Evolutionary conservation across 1,140 invertebrate genomes (phyloP).

Genomic region (Plutomurus gul): DNA sequence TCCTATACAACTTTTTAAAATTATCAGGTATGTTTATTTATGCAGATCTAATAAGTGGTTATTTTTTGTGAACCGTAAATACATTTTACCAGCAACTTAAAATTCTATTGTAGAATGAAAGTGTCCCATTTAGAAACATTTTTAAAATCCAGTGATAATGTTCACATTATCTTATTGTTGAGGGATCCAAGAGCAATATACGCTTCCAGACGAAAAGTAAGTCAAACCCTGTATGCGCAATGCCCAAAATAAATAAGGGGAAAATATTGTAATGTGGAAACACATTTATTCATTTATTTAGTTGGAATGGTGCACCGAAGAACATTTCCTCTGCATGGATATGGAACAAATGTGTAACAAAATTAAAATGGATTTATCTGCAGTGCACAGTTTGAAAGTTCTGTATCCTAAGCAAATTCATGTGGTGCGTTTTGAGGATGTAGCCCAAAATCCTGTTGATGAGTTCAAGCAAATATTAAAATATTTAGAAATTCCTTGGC

Average conservation of each 20-base stretch:
- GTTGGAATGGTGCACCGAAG: constrained; percentile 23
- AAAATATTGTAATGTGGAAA: too few relatives aligned
- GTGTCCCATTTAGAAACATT: neutral
- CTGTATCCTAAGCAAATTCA: constrained; percentile 14
- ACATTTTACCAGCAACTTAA: too few relatives aligned
- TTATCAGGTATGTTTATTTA: constrained; percentile 21
- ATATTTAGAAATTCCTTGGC: constrained; percentile 2
- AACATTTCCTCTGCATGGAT: neutral
- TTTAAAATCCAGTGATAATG: neutral
- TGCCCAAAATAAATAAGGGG: too few relatives aligned
- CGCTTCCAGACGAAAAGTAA: constrained; percentile 33
- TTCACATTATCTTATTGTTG: constrained; percentile 29
- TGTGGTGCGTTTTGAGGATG: constrained; percentile 25
- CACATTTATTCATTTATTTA: too few relatives aligned
- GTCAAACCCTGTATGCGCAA: neutral
- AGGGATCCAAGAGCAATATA: constrained; percentile 38
- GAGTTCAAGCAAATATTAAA: constrained; percentile 14
- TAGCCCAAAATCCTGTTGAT: neutral
- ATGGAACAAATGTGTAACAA: neutral
- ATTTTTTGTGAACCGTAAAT: too few relatives aligned
- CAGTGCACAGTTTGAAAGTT: neutral
- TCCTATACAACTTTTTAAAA: constrained; percentile 36
- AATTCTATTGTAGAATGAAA: neutral
- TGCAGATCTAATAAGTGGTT: too few relatives aligned
- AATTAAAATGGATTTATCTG: neutral